Evolutionary conservation across 2,113 vertebrate species (phyloP).

Genomic region (Caretta caretta): DNA sequence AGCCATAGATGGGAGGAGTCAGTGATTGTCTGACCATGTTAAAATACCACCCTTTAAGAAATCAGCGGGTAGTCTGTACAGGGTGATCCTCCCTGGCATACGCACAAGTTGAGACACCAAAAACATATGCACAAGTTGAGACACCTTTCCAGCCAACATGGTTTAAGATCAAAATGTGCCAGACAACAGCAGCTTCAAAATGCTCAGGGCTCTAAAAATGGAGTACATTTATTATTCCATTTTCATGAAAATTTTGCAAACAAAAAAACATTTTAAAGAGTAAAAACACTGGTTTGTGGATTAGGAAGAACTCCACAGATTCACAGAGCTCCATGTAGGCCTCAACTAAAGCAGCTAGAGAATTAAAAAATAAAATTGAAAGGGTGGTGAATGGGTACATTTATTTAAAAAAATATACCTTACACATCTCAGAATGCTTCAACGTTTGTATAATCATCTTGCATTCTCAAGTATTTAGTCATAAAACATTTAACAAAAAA

Average conservation of each 20-base stretch:
- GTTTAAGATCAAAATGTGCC: neutral
- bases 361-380: neutral
- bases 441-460: neutral
- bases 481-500: neutral
- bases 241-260: neutral
- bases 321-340: neutral
- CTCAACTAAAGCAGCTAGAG: accelerated
- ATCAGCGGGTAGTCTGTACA: neutral
- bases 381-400: neutral
- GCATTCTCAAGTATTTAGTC: neutral
- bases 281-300: neutral
- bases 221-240: neutral
- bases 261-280: neutral
- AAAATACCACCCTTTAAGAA: neutral
- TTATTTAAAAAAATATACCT: neutral
- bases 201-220: neutral
- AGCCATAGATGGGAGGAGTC: neutral
- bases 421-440: neutral
- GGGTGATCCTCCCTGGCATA: neutral
- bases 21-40: neutral
- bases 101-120: neutral
- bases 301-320: neutral
- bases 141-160: neutral
- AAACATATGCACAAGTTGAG: neutral
- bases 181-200: neutral